These are phyloP conservation scores for Sorex fumeus DNA, from an alignment of 2,113 vertebrate species.

Conservation along the genomic window DNA sequence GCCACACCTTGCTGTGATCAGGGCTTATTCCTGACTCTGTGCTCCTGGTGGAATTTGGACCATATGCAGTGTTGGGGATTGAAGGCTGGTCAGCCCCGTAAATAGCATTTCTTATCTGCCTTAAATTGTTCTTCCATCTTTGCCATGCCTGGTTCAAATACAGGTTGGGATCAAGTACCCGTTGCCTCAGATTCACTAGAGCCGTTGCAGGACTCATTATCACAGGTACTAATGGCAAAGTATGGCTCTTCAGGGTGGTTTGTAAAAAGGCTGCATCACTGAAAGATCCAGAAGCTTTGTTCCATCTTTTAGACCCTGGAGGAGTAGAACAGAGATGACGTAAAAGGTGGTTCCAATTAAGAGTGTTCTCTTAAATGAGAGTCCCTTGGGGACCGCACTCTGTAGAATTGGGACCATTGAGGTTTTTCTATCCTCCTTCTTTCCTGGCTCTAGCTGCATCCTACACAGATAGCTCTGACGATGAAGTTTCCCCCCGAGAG, in stretches of 20 bases:
- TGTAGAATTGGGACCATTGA: constrained; percentile 41
- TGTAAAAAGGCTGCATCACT: not conserved
- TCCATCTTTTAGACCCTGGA: not conserved
- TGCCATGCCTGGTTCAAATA: not conserved
- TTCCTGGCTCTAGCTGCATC: constrained; percentile 91
- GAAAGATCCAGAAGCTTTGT: not conserved
- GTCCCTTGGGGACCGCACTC: not conserved
- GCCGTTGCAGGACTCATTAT: not conserved
- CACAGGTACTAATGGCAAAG: not conserved
- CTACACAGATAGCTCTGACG: constrained; percentile 97
- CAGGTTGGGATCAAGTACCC: not conserved
- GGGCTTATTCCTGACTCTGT: no score
- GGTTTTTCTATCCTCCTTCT: constrained; percentile 51
- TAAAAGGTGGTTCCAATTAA: constrained; percentile 4
- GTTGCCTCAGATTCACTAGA: not conserved
- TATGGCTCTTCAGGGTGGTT: not conserved
- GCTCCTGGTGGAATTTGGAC: no score
- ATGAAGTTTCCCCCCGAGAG: constrained; percentile 96
- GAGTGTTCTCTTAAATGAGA: constrained; percentile 7
- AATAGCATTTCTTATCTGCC: constrained; percentile 36
- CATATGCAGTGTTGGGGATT: no score
- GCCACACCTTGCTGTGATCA: no score
- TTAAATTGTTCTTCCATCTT: constrained; percentile 46
- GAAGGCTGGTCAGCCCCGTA: not conserved
- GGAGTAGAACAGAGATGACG: not conserved